Percentiles rank a stretch among this genome's conserved stretches.
phyloP scores from a whole-genome alignment of 2,113 vertebrate genomes.

The Laticauda colubrina region DNA sequence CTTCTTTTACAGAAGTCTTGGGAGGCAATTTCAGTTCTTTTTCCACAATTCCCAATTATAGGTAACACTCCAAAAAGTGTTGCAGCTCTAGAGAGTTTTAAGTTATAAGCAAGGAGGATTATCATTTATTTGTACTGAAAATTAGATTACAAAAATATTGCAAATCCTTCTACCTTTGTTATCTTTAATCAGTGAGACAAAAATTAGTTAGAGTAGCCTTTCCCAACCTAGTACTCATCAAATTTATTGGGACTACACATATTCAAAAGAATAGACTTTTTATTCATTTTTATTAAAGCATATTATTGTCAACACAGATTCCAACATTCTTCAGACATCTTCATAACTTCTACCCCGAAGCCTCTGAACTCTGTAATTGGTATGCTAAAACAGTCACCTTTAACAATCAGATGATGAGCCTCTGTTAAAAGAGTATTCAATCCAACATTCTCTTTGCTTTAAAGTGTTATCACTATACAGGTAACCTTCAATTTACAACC shows the following conservation, averaged over 20 bases:
- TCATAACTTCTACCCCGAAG: slow-evolving; percentile 39
- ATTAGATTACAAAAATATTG: not conserved
- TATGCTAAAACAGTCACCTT: slow-evolving; percentile 38
- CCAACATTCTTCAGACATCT: slow-evolving; percentile 16
- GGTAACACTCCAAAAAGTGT: not conserved
- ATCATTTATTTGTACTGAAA: not conserved
- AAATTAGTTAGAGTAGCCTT: not conserved
- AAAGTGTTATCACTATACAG: slow-evolving; percentile 24
- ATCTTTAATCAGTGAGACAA: not conserved
- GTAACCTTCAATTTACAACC: too few species aligned
- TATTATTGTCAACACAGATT: not conserved
- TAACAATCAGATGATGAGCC: slow-evolving; percentile 34
- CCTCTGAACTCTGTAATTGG: slow-evolving; percentile 6
- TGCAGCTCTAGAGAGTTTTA: not conserved
- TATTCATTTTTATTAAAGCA: not conserved
- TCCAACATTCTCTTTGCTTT: slow-evolving; percentile 51
- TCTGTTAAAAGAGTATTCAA: slow-evolving; percentile 52
- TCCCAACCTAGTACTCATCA: not conserved
- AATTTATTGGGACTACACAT: not conserved
- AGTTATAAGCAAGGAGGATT: not conserved
- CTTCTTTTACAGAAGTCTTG: not conserved
- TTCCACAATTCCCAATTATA: not conserved
- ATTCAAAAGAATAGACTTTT: not conserved
- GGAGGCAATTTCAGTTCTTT: not conserved
- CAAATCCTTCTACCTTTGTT: not conserved